phyloP scores from a whole-genome alignment of 1,140 invertebrate genomes.

The Brachionus rubens region DNA sequence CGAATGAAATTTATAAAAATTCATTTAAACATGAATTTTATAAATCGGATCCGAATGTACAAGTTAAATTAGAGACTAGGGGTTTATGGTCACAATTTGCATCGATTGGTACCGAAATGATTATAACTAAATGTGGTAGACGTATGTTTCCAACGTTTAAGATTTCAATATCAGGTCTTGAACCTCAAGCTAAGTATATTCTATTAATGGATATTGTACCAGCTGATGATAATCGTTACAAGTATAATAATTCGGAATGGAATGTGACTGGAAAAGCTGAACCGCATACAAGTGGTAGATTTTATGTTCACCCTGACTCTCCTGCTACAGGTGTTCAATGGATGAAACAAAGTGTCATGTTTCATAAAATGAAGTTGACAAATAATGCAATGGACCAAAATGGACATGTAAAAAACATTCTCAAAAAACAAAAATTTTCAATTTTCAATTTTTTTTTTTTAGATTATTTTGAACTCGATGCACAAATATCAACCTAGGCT shows the following conservation, averaged over 20 bases:
- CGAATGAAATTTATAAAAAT: constrained; percentile 25
- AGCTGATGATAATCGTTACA: constrained; percentile 46
- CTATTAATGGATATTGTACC: constrained; percentile 45
- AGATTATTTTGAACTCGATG: constrained; percentile 99
- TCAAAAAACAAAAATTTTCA: not conserved
- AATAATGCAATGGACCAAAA: constrained; percentile 44
- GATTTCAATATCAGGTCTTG: constrained; percentile 5
- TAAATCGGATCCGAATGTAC: constrained; percentile 31
- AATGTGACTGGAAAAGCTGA: constrained; percentile 47
- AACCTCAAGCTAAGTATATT: constrained; percentile 37
- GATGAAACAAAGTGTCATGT: constrained; percentile 46
- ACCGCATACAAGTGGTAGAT: constrained; percentile 37
- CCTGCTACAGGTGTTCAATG: constrained; percentile 43
- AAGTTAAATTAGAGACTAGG: constrained; percentile 52
- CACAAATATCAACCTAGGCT: constrained; percentile 99
- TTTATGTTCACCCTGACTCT: constrained; percentile 44
- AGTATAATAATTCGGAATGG: constrained; percentile 46
- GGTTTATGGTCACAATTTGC: constrained; percentile 97
- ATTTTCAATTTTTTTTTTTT: constrained; percentile 3
- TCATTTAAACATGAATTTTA: constrained; percentile 14
- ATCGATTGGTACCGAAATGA: constrained; percentile 95
- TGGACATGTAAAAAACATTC: constrained; percentile 21
- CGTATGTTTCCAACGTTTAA: constrained; percentile 47
- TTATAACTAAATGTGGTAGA: constrained; percentile 79
- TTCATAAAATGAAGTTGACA: constrained; percentile 47